A percentile compares a stretch with the other conserved stretches of the same genome.
Evolutionary conservation across 2,888 invertebrate genomes (phyloP).

Genomic region (Mythimna pallens): DNA sequence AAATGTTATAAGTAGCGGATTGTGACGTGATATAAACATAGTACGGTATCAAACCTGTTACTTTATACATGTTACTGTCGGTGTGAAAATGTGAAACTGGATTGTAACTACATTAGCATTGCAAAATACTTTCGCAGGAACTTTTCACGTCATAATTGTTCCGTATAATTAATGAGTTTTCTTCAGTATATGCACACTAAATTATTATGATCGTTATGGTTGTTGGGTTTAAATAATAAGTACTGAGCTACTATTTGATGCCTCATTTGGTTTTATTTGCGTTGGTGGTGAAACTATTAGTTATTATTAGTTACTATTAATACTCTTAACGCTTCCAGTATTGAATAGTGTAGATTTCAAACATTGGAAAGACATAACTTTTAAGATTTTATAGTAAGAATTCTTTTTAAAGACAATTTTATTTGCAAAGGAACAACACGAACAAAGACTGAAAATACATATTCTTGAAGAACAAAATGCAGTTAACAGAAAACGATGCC

Average conservation of each 20-base stretch:
- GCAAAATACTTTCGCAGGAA: slow-evolving; percentile 51
- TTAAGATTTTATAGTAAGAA: background rate
- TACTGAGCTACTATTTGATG: slow-evolving; percentile 8
- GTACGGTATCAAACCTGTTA: slow-evolving; percentile 42
- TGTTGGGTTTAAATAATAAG: slow-evolving; percentile 13
- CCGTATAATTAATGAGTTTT: slow-evolving; percentile 31
- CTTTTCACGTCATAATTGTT: slow-evolving; percentile 47
- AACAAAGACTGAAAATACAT: slow-evolving; percentile 6
- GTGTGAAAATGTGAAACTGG: slow-evolving; percentile 57
- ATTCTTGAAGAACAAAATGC: background rate
- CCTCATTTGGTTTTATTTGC: slow-evolving; percentile 27
- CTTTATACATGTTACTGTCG: slow-evolving; percentile 21
- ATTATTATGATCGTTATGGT: slow-evolving; percentile 4
- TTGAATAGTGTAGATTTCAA: background rate
- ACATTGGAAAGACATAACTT: background rate
- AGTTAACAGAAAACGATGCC: slow-evolving; percentile 26
- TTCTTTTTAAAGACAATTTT: background rate
- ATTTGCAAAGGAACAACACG: background rate
- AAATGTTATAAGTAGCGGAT: slow-evolving; percentile 11
- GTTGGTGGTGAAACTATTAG: background rate
- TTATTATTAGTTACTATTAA: background rate
- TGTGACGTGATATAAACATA: slow-evolving; percentile 25
- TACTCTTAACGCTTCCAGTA: background rate
- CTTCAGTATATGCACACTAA: slow-evolving; percentile 14
- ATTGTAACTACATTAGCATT: slow-evolving; percentile 46